Base-by-base conservation (phyloP, 2,797 vertebrate genomes). In the Fundulus diaphanus region DNA sequence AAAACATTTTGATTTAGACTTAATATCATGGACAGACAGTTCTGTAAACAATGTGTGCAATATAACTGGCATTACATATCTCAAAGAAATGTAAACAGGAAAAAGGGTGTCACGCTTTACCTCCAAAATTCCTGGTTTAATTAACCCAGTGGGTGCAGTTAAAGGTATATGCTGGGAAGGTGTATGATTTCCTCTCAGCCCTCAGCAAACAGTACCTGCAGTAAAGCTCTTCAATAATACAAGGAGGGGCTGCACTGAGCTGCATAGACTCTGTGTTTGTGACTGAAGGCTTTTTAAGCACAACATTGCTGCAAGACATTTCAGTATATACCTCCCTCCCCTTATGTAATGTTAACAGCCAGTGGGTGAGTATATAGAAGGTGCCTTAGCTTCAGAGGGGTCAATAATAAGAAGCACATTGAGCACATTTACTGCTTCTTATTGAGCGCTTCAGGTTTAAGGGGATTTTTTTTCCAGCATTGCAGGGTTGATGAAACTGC, bases 331-430 rank as follows among this genome's bases (percentile, higher is more conserved):
- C 77, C 74, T 42, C 24, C 4, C 66, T 73, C 18, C 40, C 33
- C 40, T 49, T 31, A 51, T 77, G 71, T 68, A 70, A 77, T 71
- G 65, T 83, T 79, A 74, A 63, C 67, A 69, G 33, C 69, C n/a
- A 51, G 44, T 49, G 35, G 54, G 40, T 40, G 27, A 51, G 42
- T 76, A 71, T 35, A 11, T 31, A 49, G 51, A 70, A 49, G 48
- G 37, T 65, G 22, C 22, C 44, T 13, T 11, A 65, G 73, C 69
- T 56, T 31, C 5, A 68, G 40, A 80, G 18, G 66, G 44, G 71
- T 81, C 61, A 73, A 61, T 65, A 65, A 59, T 66, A 6, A 68
- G 68, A 44, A 74, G 24, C 20, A 68, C 13, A 46, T 72, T 1
- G 15, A 70, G 57, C 13, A 57, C 33, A 70, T 83, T 78, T 52